Evolutionary conservation across 2,888 invertebrate species (phyloP), one percentile per base, ranked within the genome.

Genomic region (Drosophila ustulata): DNA sequence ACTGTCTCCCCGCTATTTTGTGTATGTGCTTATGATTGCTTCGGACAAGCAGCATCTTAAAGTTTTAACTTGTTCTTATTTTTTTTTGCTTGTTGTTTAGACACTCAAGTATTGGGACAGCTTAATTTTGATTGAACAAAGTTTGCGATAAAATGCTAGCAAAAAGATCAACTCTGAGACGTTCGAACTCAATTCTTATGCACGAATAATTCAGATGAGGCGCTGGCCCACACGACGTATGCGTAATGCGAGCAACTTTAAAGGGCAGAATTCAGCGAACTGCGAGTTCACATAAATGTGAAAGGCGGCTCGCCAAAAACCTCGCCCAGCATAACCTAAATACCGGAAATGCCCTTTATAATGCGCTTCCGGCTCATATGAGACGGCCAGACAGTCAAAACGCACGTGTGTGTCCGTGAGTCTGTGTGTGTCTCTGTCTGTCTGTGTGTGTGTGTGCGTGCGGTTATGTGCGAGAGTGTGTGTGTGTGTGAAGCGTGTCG

Each of bases 331-430:
- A 71, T 68, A 66, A 73, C 63, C 81, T 77, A 83, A 83, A 83
- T 88, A 86, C 87, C 83, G 89, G 83, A 83, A 83, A 88, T 88
- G 87, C 89, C 87, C 84, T 82, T 88, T 86, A 86, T 86, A 88
- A 83, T 82, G 67, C 89, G 78, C 89, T 88, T 88, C 83, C 83
- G 83, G 83, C 89, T 86, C 86, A 80, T 86, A 68, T 71, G 86
- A 61, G 83, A 49, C 43, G 52, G 4, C 57, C 75, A 79, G 75
- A 79, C 79, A 64, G 68, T 46, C 50, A 45, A 69, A 68, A 58
- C 56, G 39, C 55, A 9, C 47, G 52, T 34, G 32, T 25, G 30
- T 46, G 50, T 47, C 25, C 23, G 0, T 1, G 18, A 18, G 28
- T 11, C 28, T 55, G n/a, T n/a, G n/a, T n/a, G n/a, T n/a, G n/a